Base-by-base conservation (phyloP, 2,797 vertebrate genomes). In the Emydoidea blandingii region DNA sequence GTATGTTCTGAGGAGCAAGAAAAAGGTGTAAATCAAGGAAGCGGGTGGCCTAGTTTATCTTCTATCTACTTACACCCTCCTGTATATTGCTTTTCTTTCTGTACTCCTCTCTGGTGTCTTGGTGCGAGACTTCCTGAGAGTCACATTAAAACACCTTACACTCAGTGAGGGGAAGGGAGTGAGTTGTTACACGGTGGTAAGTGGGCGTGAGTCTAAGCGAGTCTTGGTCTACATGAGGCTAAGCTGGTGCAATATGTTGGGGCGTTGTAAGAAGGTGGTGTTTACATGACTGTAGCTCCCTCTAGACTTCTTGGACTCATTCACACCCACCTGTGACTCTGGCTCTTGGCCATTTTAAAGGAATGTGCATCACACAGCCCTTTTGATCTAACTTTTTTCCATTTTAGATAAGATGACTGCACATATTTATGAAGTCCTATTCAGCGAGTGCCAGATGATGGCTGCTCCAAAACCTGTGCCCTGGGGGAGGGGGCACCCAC, bases 71-170 rank as follows among this genome's bases (percentile, higher is more conserved):
- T 84, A 59, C 27, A 0, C 80, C 47, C 54, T 57, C 57, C 62
- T 82, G 91, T 91, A 91, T 94, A 94, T 96, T 95, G 91, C 96
- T 96, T 94, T 95, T 94, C 87, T 95, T 92, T 85, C 76, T 94
- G 44, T 8, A 83, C 76, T 92, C 72, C 86, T 85, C 59, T 82
- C 84, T 87, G 72, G n/a, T n/a, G 49, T 90, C 89, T 92, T 92
- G 79, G 50, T 92, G 31, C 21, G 29, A 72, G 87, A 85, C 88
- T 78, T 74, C 53, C 83, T 92, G 80, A 59, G 92, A 88, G 41
- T 94, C 93, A 47, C 87, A 86, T 76, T 91, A 94, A 94, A 86
- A 47, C 59, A 93, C 54, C 84, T 92, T 85, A 2, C 89, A 95
- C 19, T n/a, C 94, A 92, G 88, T 74, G 84, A 94, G 54, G 9